Conservation (phyloP, 2,797 vertebrate species). For the Gorsachius magnificus region DNA sequence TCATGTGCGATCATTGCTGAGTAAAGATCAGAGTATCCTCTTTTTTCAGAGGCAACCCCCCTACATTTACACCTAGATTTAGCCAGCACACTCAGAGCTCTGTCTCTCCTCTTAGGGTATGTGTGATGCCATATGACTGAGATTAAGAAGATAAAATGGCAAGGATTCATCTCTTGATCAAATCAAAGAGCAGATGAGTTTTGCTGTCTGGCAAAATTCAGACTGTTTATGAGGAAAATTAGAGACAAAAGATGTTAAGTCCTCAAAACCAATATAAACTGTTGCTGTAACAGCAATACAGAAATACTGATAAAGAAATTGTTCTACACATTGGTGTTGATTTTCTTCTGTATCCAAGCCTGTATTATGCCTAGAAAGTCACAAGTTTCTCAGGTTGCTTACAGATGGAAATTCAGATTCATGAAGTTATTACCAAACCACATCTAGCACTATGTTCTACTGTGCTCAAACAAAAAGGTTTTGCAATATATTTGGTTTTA, state of each 20-base stretch:
- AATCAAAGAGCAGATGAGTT: background rate
- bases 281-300: background rate
- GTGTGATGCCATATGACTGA: background rate
- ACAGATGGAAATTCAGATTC: background rate
- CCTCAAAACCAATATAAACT: background rate
- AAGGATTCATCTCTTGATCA: background rate
- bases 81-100: background rate
- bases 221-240: background rate
- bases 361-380: background rate
- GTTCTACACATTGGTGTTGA: background rate
- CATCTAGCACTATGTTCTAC: background rate
- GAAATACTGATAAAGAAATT: background rate
- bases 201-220: background rate
- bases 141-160: background rate
- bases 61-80: background rate
- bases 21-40: background rate
- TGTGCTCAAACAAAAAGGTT: background rate
- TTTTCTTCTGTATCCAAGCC: background rate
- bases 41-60: no score
- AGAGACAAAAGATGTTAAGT: background rate
- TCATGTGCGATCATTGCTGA: background rate
- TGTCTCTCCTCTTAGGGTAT: accelerated
- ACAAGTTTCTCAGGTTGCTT: background rate
- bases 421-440: background rate
- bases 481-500: background rate